Percentiles rank a stretch among this genome's conserved stretches.
These are phyloP conservation scores for Catharus ustulatus DNA, from an alignment of 2,797 vertebrate genomes.

Conservation along the genomic window DNA sequence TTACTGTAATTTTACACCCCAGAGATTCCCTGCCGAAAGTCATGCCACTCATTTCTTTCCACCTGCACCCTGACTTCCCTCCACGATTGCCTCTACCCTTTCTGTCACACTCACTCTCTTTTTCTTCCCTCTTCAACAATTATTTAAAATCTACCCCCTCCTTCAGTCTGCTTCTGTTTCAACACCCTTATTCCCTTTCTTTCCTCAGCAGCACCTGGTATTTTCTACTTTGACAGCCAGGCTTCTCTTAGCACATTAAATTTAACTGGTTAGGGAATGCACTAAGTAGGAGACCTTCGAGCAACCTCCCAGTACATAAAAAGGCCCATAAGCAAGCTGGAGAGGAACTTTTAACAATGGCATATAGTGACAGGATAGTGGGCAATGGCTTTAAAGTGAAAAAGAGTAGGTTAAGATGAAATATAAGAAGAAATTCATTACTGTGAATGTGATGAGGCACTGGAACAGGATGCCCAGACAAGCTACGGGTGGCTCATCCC, in stretches of 20 bases:
- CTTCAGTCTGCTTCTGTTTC: background rate
- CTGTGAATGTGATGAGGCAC: background rate
- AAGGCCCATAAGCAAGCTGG: background rate
- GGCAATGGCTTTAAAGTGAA: background rate
- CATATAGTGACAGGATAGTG: background rate
- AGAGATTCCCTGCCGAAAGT: background rate
- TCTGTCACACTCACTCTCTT: background rate
- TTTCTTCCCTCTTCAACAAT: background rate
- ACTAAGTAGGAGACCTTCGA: background rate
- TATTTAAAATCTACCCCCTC: background rate
- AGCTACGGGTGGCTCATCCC: background rate
- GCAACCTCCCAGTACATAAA: background rate
- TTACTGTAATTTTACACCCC: background rate
- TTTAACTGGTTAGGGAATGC: background rate
- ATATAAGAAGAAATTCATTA: background rate
- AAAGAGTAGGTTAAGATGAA: background rate
- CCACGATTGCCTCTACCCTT: background rate
- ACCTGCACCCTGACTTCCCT: background rate
- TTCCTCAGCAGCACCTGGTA: background rate
- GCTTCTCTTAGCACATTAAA: background rate
- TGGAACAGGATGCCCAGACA: background rate
- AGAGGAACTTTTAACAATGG: background rate
- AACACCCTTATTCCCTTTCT: background rate
- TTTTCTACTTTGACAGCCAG: background rate
- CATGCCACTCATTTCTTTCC: background rate